Base-by-base conservation (phyloP, 1,140 invertebrate genomes). In the Anoplolepis gracilipes region DNA sequence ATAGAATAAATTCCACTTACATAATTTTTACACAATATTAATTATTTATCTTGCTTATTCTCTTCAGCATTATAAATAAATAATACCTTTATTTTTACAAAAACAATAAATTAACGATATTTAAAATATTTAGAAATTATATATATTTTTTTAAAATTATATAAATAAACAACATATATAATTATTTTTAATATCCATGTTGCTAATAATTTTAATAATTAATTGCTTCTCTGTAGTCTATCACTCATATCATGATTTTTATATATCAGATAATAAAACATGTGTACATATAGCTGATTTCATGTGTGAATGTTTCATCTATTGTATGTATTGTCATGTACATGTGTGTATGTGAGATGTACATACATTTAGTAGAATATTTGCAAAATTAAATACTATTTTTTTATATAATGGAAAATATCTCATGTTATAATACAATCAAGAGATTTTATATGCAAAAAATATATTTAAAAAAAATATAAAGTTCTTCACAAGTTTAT, bases 21-120 rank as follows among this genome's bases (percentile, higher is more conserved):
- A 65, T 28, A 49, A 49, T 49, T 49, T 49, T 49, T 49, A 49
- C 1, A 62, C n/a, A 25, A 42, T 67, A 55, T 30, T 55, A 69
- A 16, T 6, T 30, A 25, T 67, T 33, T 57, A 70, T 72, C 49
- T 72, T 81, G 70, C 22, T 46, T 39, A 22, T 55, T 11, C 22
- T 7, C 55, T 82, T 82, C 61, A 53, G 67, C 7, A 61, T 73
- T 82, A 82, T 46, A 42, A 72, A 72, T 72, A 72, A 69, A 42
- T 78, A 79, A 81, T 81, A 72, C 13, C 11, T 30, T 61, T 1
- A 1, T 75, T 39, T 81, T 49, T 72, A 73, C n/a, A n/a, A n/a
- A 85, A 79, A 28, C 39, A 28, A 8, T 42, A 46, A 46, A 85
- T 85, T 49, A 1, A 49, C 2, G 42, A 70, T 76, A 39, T 46